Percentiles rank a stretch among this genome's conserved stretches.
phyloP scores from a whole-genome alignment of 2,113 vertebrate genomes.

The Tor tambroides region DNA sequence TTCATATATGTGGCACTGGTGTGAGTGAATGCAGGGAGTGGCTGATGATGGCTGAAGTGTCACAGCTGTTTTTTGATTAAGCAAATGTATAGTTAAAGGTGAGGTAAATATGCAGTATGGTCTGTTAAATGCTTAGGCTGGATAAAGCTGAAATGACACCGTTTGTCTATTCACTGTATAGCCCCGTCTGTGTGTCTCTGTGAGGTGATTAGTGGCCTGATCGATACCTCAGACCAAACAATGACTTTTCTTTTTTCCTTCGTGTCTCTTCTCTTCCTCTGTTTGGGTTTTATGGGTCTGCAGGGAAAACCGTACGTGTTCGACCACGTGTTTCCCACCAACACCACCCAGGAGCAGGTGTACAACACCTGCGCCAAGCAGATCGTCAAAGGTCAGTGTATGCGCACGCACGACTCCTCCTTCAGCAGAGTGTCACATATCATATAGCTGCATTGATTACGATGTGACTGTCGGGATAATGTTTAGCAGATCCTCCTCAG shows the following conservation, averaged over 20 bases:
- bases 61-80: background rate
- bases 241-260: background rate
- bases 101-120: too few relatives aligned
- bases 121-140: too few relatives aligned
- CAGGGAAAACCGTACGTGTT: conserved; percentile 89
- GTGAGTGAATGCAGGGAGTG: conserved; percentile 15
- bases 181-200: background rate
- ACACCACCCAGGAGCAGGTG: conserved; percentile 95
- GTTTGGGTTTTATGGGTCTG: background rate
- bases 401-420: too few relatives aligned
- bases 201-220: background rate
- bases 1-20: too few relatives aligned
- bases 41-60: background rate
- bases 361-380: conserved; percentile 95
- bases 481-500: too few relatives aligned
- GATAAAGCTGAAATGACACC: background rate
- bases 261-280: background rate
- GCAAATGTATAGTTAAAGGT: too few relatives aligned
- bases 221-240: background rate
- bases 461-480: background rate
- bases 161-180: too few relatives aligned
- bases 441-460: background rate
- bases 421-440: background rate
- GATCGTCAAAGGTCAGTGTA: conserved; percentile 86
- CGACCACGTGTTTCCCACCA: conserved; percentile 90